Evolutionary conservation across 2,888 invertebrate species (phyloP).

Genomic region (Adela reaumurella): DNA sequence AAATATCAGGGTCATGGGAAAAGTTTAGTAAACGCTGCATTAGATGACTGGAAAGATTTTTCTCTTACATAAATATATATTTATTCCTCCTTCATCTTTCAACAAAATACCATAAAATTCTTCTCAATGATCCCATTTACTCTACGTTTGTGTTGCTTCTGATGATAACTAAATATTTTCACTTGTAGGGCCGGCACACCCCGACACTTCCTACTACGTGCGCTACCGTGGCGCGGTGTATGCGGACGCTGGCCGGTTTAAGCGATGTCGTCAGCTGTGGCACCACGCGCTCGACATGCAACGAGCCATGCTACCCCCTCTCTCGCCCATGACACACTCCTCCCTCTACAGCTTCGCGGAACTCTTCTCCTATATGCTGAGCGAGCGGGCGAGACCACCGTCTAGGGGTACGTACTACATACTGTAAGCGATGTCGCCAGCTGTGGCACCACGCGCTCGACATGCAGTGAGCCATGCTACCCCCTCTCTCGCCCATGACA

Average conservation of each 20-base stretch:
- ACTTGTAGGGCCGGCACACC: conserved; percentile 77
- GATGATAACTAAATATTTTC: neutral
- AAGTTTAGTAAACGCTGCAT: too few species aligned
- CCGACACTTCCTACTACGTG: conserved; percentile 95
- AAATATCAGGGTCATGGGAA: too few species aligned
- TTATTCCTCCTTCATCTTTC: too few species aligned
- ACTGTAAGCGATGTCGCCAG: conserved; percentile 84
- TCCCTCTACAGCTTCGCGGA: conserved; percentile 93
- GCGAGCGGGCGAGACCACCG: conserved; percentile 72
- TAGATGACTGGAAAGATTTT: too few species aligned
- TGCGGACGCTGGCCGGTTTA: conserved; percentile 92
- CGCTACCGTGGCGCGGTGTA: conserved; percentile 90
- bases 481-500: conserved; percentile 91
- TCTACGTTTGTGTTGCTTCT: neutral
- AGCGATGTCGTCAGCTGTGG: conserved; percentile 91
- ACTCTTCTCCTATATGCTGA: conserved; percentile 91
- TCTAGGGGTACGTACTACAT: conserved; percentile 47
- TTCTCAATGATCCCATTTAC: neutral
- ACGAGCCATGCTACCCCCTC: conserved; percentile 85
- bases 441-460: conserved; percentile 96
- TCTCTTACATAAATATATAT: too few species aligned
- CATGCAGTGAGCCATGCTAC: conserved; percentile 91
- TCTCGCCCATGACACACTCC: conserved; percentile 93
- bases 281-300: conserved; percentile 97
- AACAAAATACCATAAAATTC: too few species aligned